Evolutionary conservation across 2,797 vertebrate species (phyloP).

Genomic region (Poeciliopsis infans): DNA sequence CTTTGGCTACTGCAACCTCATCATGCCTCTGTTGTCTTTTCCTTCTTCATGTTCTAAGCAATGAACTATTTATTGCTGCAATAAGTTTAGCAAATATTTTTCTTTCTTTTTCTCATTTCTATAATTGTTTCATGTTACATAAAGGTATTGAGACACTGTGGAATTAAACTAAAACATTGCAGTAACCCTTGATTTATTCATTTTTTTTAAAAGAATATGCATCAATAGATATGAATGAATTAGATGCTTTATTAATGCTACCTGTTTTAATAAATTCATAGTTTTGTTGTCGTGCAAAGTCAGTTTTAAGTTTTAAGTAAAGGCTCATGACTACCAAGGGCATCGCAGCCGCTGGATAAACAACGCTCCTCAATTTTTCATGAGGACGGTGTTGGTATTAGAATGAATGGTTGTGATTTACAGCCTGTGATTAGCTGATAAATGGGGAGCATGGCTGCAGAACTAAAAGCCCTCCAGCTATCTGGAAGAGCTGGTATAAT

Average conservation of each 20-base stretch:
- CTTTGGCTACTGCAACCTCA: background rate
- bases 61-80: background rate
- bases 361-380: conserved; percentile 38
- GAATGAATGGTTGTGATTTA: conserved; percentile 49
- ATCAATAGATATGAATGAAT: background rate
- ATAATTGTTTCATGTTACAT: background rate
- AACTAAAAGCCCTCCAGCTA: conserved; percentile 68
- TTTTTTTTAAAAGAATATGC: background rate
- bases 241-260: background rate
- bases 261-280: conserved; percentile 12
- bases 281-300: conserved; percentile 15
- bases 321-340: conserved; percentile 22
- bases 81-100: background rate
- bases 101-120: background rate
- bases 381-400: conserved; percentile 34
- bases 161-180: background rate
- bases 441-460: conserved; percentile 56
- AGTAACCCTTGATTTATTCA: background rate
- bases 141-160: background rate
- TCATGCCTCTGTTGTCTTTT: background rate
- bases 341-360: conserved; percentile 27
- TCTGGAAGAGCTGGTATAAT: conserved; percentile 70
- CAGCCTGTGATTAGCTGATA: conserved; percentile 70
- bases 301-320: conserved; percentile 25
- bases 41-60: background rate